phyloP scores from a whole-genome alignment of 2,113 vertebrate genomes.

The Mus pahari region DNA sequence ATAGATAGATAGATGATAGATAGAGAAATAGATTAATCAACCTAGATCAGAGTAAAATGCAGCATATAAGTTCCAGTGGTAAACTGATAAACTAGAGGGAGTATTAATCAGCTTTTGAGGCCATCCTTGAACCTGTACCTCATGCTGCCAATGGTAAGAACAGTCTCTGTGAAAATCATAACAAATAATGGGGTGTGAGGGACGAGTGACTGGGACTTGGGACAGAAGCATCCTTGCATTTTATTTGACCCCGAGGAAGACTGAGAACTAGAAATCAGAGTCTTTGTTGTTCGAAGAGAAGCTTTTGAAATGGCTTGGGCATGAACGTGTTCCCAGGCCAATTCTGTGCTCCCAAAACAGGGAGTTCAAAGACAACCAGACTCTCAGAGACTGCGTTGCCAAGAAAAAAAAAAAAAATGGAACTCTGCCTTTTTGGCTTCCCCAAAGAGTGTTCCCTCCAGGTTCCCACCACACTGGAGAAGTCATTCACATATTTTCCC shows the following conservation, averaged over 20 bases:
- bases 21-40: background rate
- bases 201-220: background rate
- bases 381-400: slow-evolving; percentile 73
- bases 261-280: background rate
- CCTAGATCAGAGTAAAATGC: background rate
- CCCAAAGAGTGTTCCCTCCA: slow-evolving; percentile 69
- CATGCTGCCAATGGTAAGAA: background rate
- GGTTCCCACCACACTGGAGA: slow-evolving; percentile 73
- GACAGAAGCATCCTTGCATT: background rate
- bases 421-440: slow-evolving; percentile 80
- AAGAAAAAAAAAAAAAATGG: slow-evolving; percentile 72
- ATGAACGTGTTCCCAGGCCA: slow-evolving; percentile 73
- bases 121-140: background rate
- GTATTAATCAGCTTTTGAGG: background rate
- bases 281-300: slow-evolving; percentile 47
- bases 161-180: background rate
- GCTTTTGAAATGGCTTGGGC: slow-evolving; percentile 55
- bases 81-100: background rate
- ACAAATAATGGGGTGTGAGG: background rate
- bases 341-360: slow-evolving; percentile 65
- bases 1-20: background rate
- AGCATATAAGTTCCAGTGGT: background rate
- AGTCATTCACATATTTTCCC: slow-evolving; percentile 79
- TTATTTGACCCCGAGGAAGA: slow-evolving; percentile 26
- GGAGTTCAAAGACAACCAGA: slow-evolving; percentile 69